Base-by-base conservation (phyloP, 2,797 vertebrate species). In the Diplodus puntazzo region DNA sequence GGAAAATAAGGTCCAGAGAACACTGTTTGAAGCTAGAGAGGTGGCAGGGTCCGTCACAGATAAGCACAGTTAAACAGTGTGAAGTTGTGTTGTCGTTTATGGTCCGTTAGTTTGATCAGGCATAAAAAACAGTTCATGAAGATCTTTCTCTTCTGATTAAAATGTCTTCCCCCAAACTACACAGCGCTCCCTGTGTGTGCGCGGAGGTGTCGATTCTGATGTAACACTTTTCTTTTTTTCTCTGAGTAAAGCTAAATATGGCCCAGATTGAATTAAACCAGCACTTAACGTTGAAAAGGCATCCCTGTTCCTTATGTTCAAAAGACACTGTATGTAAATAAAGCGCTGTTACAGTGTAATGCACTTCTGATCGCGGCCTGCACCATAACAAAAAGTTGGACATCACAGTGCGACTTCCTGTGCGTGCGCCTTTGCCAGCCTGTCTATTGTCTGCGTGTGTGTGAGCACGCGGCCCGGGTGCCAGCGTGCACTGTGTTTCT, bases 401-500 rank as follows among this genome's bases (percentile, higher is more conserved):
- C 52, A 48, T 82, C 79, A 74, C 69, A 80, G 79, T 57, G 69
- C 42, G 62, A 73, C 64, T 76, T 42, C 11, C 14, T 63, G 65
- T 59, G 53, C 14, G 45, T 62, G 64, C 73, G 63, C 30, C 53
- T 78, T 68, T 72, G 83, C 65, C 62, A 71, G 69, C 27, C 48
- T 79, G 68, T 68, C 69, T 69, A 54, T 78, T 61, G 61, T 67
- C 66, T 78, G 66, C 30, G 3, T 65, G 76, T 53, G 17, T 30
- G 66, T 62, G 58, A 50, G 61, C 27, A 6, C 64, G 80, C 83
- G 80, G 80, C 85, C 85, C 16, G 71, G 49, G 43, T 79, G 86
- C 76, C 77, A 84, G 61, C 67, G 34, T 76, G 87, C 69, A 23
- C 21, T 80, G 67, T 75, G 60, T 70, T 39, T 58, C 66, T 83